A percentile compares a stretch with the other conserved stretches of the same genome.
phyloP scores from a whole-genome alignment of 2,888 invertebrate species.

The Rhagonycha lutea region DNA sequence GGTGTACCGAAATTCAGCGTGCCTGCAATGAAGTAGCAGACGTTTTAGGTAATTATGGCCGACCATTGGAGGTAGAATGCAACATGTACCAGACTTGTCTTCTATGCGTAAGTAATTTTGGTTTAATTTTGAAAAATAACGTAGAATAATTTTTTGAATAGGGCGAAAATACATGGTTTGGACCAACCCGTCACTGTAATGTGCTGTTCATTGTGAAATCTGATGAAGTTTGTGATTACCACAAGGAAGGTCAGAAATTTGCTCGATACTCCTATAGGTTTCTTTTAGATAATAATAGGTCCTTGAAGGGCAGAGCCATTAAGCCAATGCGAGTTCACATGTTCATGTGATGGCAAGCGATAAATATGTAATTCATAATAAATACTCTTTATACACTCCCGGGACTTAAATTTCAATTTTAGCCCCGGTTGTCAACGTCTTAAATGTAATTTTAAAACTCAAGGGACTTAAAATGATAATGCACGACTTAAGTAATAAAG shows the following conservation, averaged over 20 bases:
- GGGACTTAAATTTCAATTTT: too few species aligned
- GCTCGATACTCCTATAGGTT: conserved; percentile 70
- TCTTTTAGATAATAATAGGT: conserved; percentile 60
- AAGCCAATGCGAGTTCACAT: conserved; percentile 47
- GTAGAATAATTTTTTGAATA: conserved; percentile 34
- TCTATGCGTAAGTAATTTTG: conserved; percentile 69
- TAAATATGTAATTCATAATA: conserved; percentile 14
- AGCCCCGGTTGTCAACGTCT: too few species aligned
- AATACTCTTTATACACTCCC: too few species aligned
- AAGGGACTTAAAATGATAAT: too few species aligned
- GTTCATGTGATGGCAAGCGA: conserved; percentile 43
- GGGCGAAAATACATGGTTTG: conserved; percentile 58
- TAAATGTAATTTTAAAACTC: too few species aligned
- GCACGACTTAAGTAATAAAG: too few species aligned
- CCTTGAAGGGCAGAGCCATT: conserved; percentile 44
- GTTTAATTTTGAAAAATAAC: neutral
- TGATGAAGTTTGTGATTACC: conserved; percentile 68
- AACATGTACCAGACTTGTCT: conserved; percentile 78
- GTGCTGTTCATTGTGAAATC: conserved; percentile 72
- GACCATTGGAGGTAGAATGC: conserved; percentile 71
- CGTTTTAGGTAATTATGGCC: conserved; percentile 51
- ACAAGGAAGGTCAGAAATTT: conserved; percentile 67
- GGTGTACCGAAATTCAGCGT: conserved; percentile 48
- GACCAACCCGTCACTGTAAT: conserved; percentile 68
- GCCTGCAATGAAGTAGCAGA: conserved; percentile 47